These are phyloP conservation scores for Athripsodes cinereus DNA, from an alignment of 2,888 invertebrate genomes.

Conservation along the genomic window DNA sequence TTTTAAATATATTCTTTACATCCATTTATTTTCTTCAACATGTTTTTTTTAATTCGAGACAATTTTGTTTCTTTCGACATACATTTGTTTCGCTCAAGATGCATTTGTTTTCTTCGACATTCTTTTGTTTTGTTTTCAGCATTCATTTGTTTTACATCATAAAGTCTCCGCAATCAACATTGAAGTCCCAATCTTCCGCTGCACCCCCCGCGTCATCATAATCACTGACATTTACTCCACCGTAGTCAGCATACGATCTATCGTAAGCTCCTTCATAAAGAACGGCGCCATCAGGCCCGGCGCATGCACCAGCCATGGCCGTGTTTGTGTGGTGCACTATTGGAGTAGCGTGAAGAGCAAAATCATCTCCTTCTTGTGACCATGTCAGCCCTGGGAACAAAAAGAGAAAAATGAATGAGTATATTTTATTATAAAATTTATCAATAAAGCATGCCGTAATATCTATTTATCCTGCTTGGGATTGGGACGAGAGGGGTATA, in stretches of 20 bases:
- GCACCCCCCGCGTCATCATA: constrained; percentile 37
- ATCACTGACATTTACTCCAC: constrained; percentile 42
- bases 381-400: constrained; percentile 51
- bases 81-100: too few relatives aligned
- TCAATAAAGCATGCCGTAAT: too few relatives aligned
- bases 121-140: too few relatives aligned
- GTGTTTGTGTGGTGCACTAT: constrained; percentile 59
- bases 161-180: constrained; percentile 67
- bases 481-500: too few relatives aligned
- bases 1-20: too few relatives aligned
- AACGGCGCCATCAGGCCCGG: constrained; percentile 51
- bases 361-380: constrained; percentile 63
- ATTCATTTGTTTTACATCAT: constrained; percentile 51
- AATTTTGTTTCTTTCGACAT: too few relatives aligned
- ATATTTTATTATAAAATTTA: too few relatives aligned
- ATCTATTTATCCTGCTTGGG: too few relatives aligned
- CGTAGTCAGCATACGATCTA: constrained; percentile 54
- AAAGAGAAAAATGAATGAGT: not conserved
- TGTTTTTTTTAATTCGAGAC: too few relatives aligned
- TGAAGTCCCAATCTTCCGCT: constrained; percentile 62
- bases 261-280: constrained; percentile 57
- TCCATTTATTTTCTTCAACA: too few relatives aligned
- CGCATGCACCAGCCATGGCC: constrained; percentile 48
- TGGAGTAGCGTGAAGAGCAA: constrained; percentile 59
- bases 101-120: too few relatives aligned